Evolutionary conservation across 2,888 invertebrate species (phyloP).

Genomic region (Drosophila vallismaia): DNA sequence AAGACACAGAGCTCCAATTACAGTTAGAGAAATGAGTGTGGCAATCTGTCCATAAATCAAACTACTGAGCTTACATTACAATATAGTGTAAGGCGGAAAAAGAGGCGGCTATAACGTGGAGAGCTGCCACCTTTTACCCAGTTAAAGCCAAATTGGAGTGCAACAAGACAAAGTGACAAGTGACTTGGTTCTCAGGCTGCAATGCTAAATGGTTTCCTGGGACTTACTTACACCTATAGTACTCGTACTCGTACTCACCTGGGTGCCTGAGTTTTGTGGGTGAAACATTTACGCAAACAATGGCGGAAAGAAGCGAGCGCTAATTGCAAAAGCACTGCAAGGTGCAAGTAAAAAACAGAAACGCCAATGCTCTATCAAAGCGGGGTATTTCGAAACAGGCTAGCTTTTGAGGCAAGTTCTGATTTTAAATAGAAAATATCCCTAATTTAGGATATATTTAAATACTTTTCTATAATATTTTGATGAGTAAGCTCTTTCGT

Average conservation of each 20-base stretch:
- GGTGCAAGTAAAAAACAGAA: constrained; percentile 28
- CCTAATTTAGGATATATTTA: not conserved
- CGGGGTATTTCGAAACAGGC: not conserved
- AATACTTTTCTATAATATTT: too few species aligned
- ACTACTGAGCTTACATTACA: constrained; percentile 38
- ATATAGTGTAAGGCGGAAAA: constrained; percentile 39
- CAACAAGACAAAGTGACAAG: constrained; percentile 66
- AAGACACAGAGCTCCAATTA: constrained; percentile 10
- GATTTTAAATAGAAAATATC: not conserved
- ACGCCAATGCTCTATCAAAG: constrained; percentile 7
- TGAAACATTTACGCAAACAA: constrained; percentile 73
- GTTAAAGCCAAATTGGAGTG: constrained; percentile 55
- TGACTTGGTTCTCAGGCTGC: constrained; percentile 72
- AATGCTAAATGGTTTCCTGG: constrained; percentile 74
- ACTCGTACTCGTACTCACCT: not conserved
- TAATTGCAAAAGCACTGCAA: constrained; percentile 55
- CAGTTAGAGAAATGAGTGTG: constrained; percentile 51
- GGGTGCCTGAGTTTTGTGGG: constrained; percentile 27
- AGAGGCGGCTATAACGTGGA: constrained; percentile 26
- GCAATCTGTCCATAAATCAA: constrained; percentile 73
- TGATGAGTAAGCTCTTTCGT: too few species aligned
- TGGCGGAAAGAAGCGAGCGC: constrained; percentile 54
- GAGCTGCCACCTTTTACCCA: constrained; percentile 65
- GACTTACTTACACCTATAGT: constrained; percentile 10
- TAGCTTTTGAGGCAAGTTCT: not conserved